Percentiles rank a stretch among this genome's conserved stretches.
These are phyloP conservation scores for Formicarius rufipectus DNA, from an alignment of 2,113 vertebrate species.

Conservation along the genomic window DNA sequence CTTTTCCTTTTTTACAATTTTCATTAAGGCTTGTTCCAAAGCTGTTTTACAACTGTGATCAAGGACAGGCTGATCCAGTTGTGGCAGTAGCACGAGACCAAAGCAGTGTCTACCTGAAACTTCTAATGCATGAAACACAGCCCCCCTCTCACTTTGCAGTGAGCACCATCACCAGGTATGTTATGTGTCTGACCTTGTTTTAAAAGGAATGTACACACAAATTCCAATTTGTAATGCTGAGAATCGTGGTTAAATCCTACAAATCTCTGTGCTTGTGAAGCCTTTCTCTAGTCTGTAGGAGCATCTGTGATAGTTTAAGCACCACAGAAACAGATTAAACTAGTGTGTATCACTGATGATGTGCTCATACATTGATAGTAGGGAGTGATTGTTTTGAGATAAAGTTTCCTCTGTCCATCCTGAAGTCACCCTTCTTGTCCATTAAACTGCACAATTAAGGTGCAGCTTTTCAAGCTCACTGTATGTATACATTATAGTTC, in stretches of 20 bases:
- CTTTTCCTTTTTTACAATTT: not conserved
- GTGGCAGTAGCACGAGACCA: conserved; percentile 94
- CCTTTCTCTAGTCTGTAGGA: not conserved
- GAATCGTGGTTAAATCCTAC: not conserved
- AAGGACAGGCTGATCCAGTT: conserved; percentile 92
- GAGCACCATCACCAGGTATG: conserved; percentile 92
- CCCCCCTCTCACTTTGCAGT: conserved; percentile 92
- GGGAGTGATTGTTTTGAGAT: not conserved
- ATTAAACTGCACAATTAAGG: not conserved
- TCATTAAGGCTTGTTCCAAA: conserved; percentile 85
- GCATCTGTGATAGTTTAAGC: not conserved
- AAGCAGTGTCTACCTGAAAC: conserved; percentile 90
- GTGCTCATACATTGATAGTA: rapidly evolving
- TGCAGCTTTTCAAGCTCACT: not conserved
- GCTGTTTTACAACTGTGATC: conserved; percentile 93
- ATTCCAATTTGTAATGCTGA: not conserved
- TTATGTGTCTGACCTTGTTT: not conserved
- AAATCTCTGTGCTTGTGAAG: not conserved
- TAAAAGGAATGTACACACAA: not conserved
- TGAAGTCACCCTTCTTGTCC: not conserved
- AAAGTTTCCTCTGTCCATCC: not conserved
- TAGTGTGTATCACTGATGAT: not conserved
- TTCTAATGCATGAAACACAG: conserved; percentile 95
- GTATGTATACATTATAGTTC: not conserved
- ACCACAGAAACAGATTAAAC: not conserved